phyloP scores from a whole-genome alignment of 1,140 invertebrate species.

The Leptinotarsa texana region DNA sequence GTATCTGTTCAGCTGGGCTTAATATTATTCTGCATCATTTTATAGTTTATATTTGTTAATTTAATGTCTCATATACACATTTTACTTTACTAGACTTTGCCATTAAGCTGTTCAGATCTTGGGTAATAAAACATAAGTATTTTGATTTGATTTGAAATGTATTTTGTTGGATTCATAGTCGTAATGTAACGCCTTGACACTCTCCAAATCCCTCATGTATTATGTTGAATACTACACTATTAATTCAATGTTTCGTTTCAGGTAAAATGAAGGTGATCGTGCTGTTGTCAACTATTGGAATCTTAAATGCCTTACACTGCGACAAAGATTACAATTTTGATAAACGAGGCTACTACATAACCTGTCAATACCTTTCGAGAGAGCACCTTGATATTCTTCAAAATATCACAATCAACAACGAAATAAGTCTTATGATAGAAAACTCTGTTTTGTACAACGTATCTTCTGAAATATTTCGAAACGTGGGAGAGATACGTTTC shows the following conservation, averaged over 20 bases:
- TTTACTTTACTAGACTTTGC: too few species aligned
- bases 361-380: slow-evolving; percentile 43
- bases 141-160: too few species aligned
- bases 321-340: slow-evolving; percentile 47
- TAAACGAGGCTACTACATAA: slow-evolving; percentile 48
- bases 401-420: slow-evolving; percentile 47
- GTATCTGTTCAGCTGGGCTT: too few species aligned
- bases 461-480: slow-evolving; percentile 39
- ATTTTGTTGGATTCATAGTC: too few species aligned
- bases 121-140: too few species aligned
- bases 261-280: slow-evolving; percentile 26
- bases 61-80: too few species aligned
- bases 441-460: slow-evolving; percentile 42
- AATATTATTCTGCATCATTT: too few species aligned
- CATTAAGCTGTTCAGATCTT: too few species aligned
- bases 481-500: slow-evolving; percentile 43
- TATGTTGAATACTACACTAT: too few species aligned
- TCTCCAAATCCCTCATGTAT: too few species aligned
- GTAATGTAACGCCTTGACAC: too few species aligned
- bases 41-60: too few species aligned
- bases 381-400: slow-evolving; percentile 40
- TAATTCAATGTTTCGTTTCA: slow-evolving; percentile 18
- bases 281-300: slow-evolving; percentile 10
- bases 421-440: slow-evolving; percentile 45
- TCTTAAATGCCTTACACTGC: slow-evolving; percentile 33